These are phyloP conservation scores for Nothura maculosa DNA, from an alignment of 2,797 vertebrate genomes.

Conservation along the genomic window DNA sequence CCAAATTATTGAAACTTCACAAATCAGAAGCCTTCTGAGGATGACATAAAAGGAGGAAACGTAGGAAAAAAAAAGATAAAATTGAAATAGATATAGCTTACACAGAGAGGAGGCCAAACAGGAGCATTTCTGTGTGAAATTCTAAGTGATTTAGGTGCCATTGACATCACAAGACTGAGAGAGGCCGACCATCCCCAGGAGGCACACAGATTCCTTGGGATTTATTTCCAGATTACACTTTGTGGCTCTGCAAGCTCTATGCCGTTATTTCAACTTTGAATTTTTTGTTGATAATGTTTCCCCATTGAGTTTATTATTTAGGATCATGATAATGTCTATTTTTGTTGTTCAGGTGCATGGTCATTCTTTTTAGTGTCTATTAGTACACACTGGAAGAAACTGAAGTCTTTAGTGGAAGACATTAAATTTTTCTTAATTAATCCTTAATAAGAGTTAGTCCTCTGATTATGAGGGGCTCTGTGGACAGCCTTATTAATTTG, in stretches of 20 bases:
- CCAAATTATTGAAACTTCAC: not conserved
- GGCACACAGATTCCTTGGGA: not conserved
- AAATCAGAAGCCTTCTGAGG: not conserved
- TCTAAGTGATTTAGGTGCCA: not conserved
- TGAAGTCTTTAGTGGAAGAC: not conserved
- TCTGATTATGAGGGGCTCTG: not conserved
- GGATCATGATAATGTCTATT: not conserved
- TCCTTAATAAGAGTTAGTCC: not conserved
- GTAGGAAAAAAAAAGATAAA: not conserved
- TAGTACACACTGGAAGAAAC: not conserved
- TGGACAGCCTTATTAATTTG: not conserved
- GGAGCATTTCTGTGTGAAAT: not conserved
- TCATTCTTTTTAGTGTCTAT: fast-evolving
- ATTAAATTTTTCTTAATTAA: not conserved
- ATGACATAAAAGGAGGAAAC: not conserved
- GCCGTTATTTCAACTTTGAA: not conserved
- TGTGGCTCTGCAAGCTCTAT: not conserved
- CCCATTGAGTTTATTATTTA: not conserved
- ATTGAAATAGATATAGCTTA: not conserved
- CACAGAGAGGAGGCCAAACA: not conserved
- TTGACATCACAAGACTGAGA: not conserved
- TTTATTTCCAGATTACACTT: not conserved
- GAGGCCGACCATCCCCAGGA: not conserved
- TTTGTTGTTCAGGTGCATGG: not conserved
- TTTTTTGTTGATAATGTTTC: not conserved